Percentiles rank a stretch among this genome's conserved stretches.
phyloP scores from a whole-genome alignment of 64 coral and sea anemone species.

The Pachyseris speciosa region DNA sequence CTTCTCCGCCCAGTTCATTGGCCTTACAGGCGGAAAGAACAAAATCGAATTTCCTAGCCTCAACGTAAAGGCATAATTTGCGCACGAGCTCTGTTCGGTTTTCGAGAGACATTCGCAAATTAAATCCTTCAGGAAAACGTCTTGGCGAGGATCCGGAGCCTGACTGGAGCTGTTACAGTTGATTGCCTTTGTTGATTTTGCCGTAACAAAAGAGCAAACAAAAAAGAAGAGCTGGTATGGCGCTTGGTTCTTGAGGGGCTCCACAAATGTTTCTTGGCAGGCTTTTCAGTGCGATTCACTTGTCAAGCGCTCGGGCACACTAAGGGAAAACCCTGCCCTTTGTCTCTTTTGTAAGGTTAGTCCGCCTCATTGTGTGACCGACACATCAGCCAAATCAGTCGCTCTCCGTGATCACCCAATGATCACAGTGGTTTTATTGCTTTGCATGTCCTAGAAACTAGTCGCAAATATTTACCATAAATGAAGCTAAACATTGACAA shows the following conservation, averaged over 20 bases:
- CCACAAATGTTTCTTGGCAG: not conserved
- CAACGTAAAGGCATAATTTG: not conserved
- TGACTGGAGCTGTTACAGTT: conserved; percentile 11
- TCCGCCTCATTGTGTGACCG: not conserved
- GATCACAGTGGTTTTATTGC: not conserved
- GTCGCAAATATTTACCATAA: conserved; percentile 11
- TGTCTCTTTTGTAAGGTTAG: not conserved
- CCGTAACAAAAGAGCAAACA: conserved; percentile 35
- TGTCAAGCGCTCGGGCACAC: not conserved
- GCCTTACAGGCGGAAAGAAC: not conserved
- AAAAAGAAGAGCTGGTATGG: not conserved
- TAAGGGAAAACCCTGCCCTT: not conserved
- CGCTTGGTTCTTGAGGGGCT: not conserved
- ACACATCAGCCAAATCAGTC: too few species aligned
- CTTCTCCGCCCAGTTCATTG: conserved; percentile 24
- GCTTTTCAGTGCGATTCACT: not conserved
- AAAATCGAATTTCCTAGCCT: conserved; percentile 1
- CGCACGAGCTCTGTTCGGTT: not conserved
- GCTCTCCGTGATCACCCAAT: not conserved
- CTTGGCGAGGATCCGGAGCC: not conserved
- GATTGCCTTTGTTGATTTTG: conserved; percentile 20
- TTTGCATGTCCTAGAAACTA: not conserved
- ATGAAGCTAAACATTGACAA: not conserved
- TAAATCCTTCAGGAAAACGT: not conserved
- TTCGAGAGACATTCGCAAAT: not conserved